phyloP scores from a whole-genome alignment of 2,888 invertebrate species.

The Agriopis leucophaearia region DNA sequence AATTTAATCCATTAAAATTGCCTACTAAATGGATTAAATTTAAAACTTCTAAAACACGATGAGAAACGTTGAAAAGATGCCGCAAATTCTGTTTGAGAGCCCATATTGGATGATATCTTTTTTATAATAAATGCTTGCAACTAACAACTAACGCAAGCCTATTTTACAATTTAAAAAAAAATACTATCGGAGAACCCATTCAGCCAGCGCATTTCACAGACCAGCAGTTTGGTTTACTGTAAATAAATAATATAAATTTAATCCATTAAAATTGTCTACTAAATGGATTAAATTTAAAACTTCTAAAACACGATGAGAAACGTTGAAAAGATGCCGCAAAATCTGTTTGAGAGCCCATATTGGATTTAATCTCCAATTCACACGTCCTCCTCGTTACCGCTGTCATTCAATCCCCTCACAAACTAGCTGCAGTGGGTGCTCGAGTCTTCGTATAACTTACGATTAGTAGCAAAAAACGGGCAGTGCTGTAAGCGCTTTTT shows the following conservation, averaged over 20 bases:
- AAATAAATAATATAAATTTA: no score
- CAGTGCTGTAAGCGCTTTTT: constrained; percentile 73
- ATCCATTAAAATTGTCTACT: no score
- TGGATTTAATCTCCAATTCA: constrained; percentile 38
- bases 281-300: no score
- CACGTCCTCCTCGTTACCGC: constrained; percentile 43
- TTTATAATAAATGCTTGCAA: neutral
- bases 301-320: neutral
- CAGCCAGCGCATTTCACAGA: no score
- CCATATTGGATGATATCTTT: neutral
- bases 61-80: neutral
- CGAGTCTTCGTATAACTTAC: constrained; percentile 66
- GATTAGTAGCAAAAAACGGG: constrained; percentile 72
- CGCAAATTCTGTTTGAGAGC: neutral
- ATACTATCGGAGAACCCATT: no score
- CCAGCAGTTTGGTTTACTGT: no score
- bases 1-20: no score
- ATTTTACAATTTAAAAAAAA: neutral
- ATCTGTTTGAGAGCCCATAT: constrained; percentile 22
- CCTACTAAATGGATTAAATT: no score
- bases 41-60: no score
- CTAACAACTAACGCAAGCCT: no score
- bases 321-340: constrained; percentile 12
- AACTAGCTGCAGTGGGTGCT: constrained; percentile 48
- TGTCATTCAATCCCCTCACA: constrained; percentile 49